These are phyloP conservation scores for Miniopterus natalensis DNA, from an alignment of 2,113 vertebrate genomes.

Conservation along the genomic window DNA sequence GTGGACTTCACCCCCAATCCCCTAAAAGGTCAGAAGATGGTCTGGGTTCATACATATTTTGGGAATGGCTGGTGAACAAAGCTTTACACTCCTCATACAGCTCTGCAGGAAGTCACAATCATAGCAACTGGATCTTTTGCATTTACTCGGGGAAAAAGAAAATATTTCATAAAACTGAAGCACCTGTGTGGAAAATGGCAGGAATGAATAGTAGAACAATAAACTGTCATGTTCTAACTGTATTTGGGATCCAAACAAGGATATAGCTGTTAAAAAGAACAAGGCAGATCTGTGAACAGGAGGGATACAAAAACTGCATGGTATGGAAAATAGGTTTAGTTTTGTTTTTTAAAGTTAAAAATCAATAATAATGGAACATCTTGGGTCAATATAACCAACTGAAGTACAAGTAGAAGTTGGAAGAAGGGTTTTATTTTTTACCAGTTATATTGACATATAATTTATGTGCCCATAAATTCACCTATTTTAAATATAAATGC, in stretches of 20 bases:
- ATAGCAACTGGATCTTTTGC: background rate
- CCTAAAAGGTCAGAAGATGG: background rate
- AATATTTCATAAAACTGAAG: slow-evolving; percentile 31
- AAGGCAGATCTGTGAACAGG: background rate
- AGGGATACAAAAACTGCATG: background rate
- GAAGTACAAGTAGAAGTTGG: background rate
- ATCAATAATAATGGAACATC: background rate
- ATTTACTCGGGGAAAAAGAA: background rate
- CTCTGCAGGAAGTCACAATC: background rate
- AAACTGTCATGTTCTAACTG: background rate
- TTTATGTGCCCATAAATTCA: background rate
- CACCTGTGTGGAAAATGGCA: background rate
- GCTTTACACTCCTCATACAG: background rate
- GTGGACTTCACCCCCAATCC: background rate
- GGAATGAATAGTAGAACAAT: background rate
- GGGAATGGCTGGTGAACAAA: background rate
- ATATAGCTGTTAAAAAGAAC: background rate
- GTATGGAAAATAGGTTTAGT: background rate
- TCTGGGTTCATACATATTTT: background rate
- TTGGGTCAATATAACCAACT: slow-evolving; percentile 14
- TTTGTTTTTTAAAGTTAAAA: background rate
- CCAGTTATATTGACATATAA: background rate
- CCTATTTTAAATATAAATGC: background rate
- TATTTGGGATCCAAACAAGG: background rate
- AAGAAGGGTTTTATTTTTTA: slow-evolving; percentile 16